These are phyloP conservation scores for Alcedo atthis DNA, from an alignment of 2,797 vertebrate genomes.

Conservation along the genomic window DNA sequence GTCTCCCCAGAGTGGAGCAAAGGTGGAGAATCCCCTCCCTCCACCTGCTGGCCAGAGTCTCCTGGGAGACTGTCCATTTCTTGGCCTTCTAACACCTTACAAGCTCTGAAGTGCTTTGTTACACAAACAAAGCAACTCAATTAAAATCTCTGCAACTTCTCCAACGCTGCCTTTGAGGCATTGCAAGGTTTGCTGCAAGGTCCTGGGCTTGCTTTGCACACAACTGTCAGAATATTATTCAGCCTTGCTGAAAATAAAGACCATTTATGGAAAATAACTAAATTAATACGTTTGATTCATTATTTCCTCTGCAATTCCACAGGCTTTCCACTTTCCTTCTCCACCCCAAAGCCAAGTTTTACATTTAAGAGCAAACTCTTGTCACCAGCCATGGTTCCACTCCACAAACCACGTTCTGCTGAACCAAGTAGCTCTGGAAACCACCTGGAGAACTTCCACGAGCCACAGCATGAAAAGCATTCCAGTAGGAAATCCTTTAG, in stretches of 20 bases:
- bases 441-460: neutral
- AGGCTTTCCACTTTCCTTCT: neutral
- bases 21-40: too few species aligned
- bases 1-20: too few species aligned
- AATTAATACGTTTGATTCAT: neutral
- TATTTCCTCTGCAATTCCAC: neutral
- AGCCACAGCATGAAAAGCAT: neutral
- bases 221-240: neutral
- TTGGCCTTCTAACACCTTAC: neutral
- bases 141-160: neutral
- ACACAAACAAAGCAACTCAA: neutral
- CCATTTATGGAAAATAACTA: neutral
- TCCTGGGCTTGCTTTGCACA: neutral
- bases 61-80: neutral
- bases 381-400: neutral
- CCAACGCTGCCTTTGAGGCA: fast-evolving
- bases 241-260: neutral
- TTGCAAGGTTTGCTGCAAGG: neutral
- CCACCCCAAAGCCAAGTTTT: neutral
- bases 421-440: neutral
- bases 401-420: neutral
- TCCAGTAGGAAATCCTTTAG: neutral
- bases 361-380: neutral
- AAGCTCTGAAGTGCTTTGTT: neutral
- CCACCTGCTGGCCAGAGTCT: neutral